Evolutionary conservation across 2,888 invertebrate species (phyloP).

Genomic region (Cephus pulcher): DNA sequence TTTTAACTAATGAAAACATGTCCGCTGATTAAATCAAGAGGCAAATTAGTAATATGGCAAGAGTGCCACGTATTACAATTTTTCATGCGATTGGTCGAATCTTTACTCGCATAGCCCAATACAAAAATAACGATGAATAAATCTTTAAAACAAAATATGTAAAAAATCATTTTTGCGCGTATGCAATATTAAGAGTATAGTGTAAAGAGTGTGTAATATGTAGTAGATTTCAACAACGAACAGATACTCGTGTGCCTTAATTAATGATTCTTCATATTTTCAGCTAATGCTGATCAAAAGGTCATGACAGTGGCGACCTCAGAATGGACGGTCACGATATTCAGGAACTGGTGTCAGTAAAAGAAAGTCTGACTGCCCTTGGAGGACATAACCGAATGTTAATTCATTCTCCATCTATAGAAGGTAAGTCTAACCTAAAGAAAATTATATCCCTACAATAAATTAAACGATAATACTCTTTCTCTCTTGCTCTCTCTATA

Average conservation of each 20-base stretch:
- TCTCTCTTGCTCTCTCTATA: not conserved
- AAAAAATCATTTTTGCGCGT: not conserved
- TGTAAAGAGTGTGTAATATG: no score
- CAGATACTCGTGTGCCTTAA: not conserved
- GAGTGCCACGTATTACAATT: not conserved
- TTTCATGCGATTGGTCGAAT: no score
- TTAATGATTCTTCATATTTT: not conserved
- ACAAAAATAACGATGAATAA: not conserved
- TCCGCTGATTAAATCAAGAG: not conserved
- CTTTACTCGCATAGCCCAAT: not conserved
- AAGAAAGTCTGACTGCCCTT: conserved; percentile 32
- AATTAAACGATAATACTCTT: not conserved
- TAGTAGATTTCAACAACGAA: no score
- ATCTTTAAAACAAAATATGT: not conserved
- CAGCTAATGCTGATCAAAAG: not conserved
- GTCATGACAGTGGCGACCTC: conserved; percentile 17
- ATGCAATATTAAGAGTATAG: not conserved
- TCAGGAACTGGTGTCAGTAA: conserved; percentile 32
- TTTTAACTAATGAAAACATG: not conserved
- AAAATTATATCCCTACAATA: not conserved
- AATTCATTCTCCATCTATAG: not conserved
- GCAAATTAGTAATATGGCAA: not conserved
- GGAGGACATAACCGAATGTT: conserved; percentile 1
- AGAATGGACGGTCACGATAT: conserved; percentile 46
- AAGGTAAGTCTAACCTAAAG: not conserved